Evolutionary conservation across 2,888 invertebrate species (phyloP).

Genomic region (Brachypterus glaber): DNA sequence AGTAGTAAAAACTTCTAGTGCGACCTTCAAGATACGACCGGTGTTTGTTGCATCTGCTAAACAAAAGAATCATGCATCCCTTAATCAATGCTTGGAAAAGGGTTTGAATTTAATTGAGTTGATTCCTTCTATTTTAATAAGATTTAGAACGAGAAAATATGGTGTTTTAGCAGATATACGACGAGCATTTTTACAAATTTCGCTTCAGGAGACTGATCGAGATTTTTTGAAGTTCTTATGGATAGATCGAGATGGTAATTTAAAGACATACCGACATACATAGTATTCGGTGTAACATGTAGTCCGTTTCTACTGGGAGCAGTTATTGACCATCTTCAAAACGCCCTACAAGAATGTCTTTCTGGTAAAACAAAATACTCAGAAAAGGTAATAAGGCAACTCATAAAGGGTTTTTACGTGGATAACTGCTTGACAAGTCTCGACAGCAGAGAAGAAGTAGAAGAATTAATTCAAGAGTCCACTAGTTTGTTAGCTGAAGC

Average conservation of each 20-base stretch:
- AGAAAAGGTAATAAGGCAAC: slow-evolving; percentile 3
- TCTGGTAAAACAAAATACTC: background rate
- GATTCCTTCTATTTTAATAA: slow-evolving; percentile 14
- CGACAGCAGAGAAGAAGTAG: slow-evolving; percentile 4
- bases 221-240: slow-evolving; percentile 27
- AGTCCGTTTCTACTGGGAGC: too few relatives aligned
- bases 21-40: slow-evolving; percentile 21
- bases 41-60: slow-evolving; percentile 27
- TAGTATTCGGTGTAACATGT: slow-evolving; percentile 17
- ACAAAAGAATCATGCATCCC: slow-evolving; percentile 19
- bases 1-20: slow-evolving; percentile 13
- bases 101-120: slow-evolving; percentile 17
- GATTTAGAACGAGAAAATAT: slow-evolving; percentile 18
- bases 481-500: slow-evolving; percentile 7
- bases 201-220: slow-evolving; percentile 21
- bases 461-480: slow-evolving; percentile 10
- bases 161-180: slow-evolving; percentile 25
- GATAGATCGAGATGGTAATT: slow-evolving; percentile 13
- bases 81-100: slow-evolving; percentile 24
- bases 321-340: slow-evolving; percentile 15
- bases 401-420: slow-evolving; percentile 9
- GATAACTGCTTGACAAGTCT: slow-evolving; percentile 9
- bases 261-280: slow-evolving; percentile 12
- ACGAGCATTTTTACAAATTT: slow-evolving; percentile 30
- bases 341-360: background rate